Evolutionary conservation across 1,140 invertebrate species (phyloP), one percentile per base, ranked within the genome.

Genomic region (Antheraea pernyi): DNA sequence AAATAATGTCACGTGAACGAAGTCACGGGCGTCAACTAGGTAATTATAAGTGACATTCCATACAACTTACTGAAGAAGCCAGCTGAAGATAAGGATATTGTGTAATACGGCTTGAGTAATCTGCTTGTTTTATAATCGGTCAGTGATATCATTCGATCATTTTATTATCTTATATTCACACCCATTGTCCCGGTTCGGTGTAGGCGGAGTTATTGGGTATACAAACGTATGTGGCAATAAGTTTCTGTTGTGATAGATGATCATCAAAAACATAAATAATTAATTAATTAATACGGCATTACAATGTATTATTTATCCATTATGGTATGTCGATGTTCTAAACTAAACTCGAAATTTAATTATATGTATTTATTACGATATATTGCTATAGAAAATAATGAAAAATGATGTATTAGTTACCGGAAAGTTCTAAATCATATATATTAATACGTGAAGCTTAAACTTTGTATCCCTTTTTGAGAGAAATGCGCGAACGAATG

Each of bases 111-210:
- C 46, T 53, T 53, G 46, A 53, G 46, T 53, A 53, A 53, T 53
- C 46, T 53, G 46, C 46, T 53, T 53, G 46, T 53, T 53, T 53
- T 53, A 53, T 53, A 53, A 53, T 53, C 46, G 46, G 46, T 53
- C 46, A 53, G 46, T 53, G 46, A 53, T 53, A 53, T 53, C 46
- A n/a, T 53, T 53, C 46, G 46, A 53, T 53, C 46, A 53, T 53
- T 53, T 16, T 53, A 53, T 53, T 53, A 53, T 53, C 46, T 53
- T 53, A 53, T 53, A 53, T 53, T 53, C 46, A 53, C 46, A 53
- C 46, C 39, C 46, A 53, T 53, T 53, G 46, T 53, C 46, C 16
- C 11, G 16, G 9, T 6, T 53, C 13, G 16, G 16, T 53, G 46
- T 53, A 53, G 46, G 46, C 46, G 46, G 46, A 53, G 46, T 53